Evolutionary conservation across 2,113 vertebrate species (phyloP), one percentile per base, ranked within the genome.

Genomic region (Motacilla alba): DNA sequence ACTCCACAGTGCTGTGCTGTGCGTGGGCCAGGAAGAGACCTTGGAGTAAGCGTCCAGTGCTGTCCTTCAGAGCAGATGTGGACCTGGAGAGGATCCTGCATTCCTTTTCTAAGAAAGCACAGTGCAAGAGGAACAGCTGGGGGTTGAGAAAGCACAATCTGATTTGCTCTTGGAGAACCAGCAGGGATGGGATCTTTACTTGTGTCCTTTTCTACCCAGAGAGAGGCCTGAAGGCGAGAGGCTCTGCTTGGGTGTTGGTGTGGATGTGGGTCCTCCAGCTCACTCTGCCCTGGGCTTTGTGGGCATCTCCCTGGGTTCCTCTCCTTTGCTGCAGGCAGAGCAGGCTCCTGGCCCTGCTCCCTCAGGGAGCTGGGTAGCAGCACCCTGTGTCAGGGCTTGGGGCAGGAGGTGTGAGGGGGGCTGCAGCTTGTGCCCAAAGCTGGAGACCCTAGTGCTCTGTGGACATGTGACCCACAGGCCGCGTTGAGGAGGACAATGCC

Each of bases 231-330:
- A 70, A 70, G 31, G 37, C 0, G 0, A 50, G 23, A 17, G 26
- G 24, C 46, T 52, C 50, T 62, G 50, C 19, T 23, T 31, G n/a
- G 33, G 23, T 77, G 27, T 53, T 2, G 0, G 15, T 39, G 16
- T 9, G 39, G 11, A 19, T 11, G 5, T 23, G 47, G 9, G 10
- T 63, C 30, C 58, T 73, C 37, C 72, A 2, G 9, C 35, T 77
- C 0, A 0, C 24, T 81, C 37, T 63, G 17, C 27, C 30, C 49
- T 3, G 8, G 46, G 7, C 24, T 37, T 47, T 41, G 10, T 28
- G 53, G 13, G 31, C 49, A 55, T 35, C 49, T 46, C n/a, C 35
- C 39, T 68, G 44, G 2, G 12, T n/a, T 56, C 20, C 13, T 68
- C n/a, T n/a, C 33, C 49, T 59, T 13, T 21, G 53, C 63, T 35